Evolutionary conservation across 1,140 invertebrate species (phyloP), one percentile per base, ranked within the genome.

Genomic region (Euwallacea fornicatus): DNA sequence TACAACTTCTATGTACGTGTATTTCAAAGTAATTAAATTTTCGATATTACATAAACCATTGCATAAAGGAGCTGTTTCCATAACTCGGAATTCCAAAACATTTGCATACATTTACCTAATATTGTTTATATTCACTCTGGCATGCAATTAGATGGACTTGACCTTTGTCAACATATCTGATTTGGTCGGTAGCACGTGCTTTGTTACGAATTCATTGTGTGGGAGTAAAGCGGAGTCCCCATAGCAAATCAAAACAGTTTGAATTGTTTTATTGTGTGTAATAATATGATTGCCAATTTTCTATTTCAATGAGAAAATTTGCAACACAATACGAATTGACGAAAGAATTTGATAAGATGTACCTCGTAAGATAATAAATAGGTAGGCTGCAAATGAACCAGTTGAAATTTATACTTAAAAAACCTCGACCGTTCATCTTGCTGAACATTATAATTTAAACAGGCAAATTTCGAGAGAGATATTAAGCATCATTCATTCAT

Each of bases 111-210:
- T 68, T 75, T 75, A 71, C 74, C 63, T 73, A 70, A 73, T 64
- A 46, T 67, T 61, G 68, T 76, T 72, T 72, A 75, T 66, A 42
- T 43, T 15, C 11, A 43, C 59, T 61, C 50, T 71, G 54, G 42
- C 61, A 42, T 71, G 63, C 53, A 71, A 71, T 65, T 72, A 66
- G 60, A 43, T 63, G 13, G 53, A 73, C 74, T 75, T 75, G 74
- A 75, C 74, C 74, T 75, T 72, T 76, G 68, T 74, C 66, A 75
- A 73, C 50, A 70, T 42, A 59, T 63, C 72, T 65, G 69, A 70
- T 72, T 63, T 43, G 62, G 69, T 60, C 72, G 76, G 73, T 72
- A 75, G 66, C 76, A 76, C 74, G 76, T 76, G 75, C 71, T 74
- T 74, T 76, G 61, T 70, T 68, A 55, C 61, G 56, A 58, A 68